phyloP scores from a whole-genome alignment of 2,888 invertebrate genomes.

The Troglohyphantes excavatus region DNA sequence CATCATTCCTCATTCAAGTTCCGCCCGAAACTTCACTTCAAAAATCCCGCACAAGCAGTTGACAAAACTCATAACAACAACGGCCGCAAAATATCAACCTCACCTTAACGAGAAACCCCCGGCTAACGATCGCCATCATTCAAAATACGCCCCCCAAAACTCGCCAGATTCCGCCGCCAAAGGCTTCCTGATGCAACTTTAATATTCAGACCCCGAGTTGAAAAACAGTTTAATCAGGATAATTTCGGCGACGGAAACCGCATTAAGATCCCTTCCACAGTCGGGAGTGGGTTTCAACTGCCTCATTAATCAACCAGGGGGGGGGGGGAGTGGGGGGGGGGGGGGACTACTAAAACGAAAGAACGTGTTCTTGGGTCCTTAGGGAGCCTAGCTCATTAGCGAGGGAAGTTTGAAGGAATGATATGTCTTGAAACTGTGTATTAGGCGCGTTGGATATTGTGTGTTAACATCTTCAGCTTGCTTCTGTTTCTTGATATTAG shows the following conservation, averaged over 20 bases:
- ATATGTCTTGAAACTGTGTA: too few species aligned
- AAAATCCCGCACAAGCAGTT: too few species aligned
- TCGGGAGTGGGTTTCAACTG: not conserved
- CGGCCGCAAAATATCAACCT: not conserved
- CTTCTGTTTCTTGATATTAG: too few species aligned
- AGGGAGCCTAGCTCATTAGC: not conserved
- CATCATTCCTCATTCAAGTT: too few species aligned
- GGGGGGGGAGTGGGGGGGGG: too few species aligned
- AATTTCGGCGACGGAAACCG: not conserved
- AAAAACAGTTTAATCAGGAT: slow-evolving; percentile 39
- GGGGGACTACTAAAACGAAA: not conserved
- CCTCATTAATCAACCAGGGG: slow-evolving; percentile 14
- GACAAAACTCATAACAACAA: not conserved
- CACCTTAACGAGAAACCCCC: slow-evolving; percentile 3
- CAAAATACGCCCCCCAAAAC: not conserved
- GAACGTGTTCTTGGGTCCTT: not conserved
- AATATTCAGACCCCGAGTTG: slow-evolving; percentile 19
- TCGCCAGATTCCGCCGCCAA: not conserved
- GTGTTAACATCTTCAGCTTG: too few species aligned
- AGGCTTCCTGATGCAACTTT: not conserved
- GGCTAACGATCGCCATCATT: slow-evolving; percentile 11
- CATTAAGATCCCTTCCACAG: not conserved
- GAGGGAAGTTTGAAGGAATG: not conserved
- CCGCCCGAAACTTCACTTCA: too few species aligned
- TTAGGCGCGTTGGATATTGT: too few species aligned